phyloP scores from a whole-genome alignment of 1,140 invertebrate species.

The Pseudomyrmex flavicornis region DNA sequence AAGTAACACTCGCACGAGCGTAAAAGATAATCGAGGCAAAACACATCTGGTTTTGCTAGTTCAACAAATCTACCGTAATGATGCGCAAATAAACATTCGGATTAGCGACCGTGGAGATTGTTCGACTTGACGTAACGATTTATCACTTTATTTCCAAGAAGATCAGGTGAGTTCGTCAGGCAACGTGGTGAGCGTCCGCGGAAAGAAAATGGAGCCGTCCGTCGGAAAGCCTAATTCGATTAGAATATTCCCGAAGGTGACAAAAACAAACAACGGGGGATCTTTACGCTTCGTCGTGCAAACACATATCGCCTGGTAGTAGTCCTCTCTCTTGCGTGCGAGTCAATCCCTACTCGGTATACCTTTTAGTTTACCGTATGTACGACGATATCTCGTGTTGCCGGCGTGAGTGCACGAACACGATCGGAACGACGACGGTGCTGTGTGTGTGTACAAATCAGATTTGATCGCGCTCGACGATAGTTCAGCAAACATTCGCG shows the following conservation, averaged over 20 bases:
- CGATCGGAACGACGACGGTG: neutral
- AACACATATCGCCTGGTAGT: conserved; percentile 10
- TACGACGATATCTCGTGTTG: conserved; percentile 36
- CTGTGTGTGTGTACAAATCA: conserved; percentile 48
- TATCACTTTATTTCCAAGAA: neutral
- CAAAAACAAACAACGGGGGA: conserved; percentile 19
- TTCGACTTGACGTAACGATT: conserved; percentile 21
- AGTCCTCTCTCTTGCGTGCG: conserved; percentile 1
- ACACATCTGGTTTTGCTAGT: conserved; percentile 13
- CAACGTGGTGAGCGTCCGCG: neutral
- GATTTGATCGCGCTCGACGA: conserved; percentile 56
- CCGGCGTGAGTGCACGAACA: neutral
- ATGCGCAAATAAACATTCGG: conserved; percentile 28
- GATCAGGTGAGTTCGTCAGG: neutral
- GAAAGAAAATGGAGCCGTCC: neutral
- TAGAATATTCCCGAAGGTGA: conserved; percentile 37
- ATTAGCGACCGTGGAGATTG: conserved; percentile 23
- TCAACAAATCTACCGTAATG: conserved; percentile 22
- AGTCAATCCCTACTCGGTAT: neutral
- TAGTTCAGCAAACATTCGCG: conserved; percentile 47
- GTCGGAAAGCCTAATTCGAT: conserved; percentile 42
- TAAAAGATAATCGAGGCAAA: neutral
- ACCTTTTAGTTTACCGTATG: neutral
- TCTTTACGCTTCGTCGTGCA: conserved; percentile 22
- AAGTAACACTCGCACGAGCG: neutral